Percentiles rank a stretch among this genome's conserved stretches.
Evolutionary conservation across 2,797 vertebrate species (phyloP).

Genomic region (Sylvia borin): DNA sequence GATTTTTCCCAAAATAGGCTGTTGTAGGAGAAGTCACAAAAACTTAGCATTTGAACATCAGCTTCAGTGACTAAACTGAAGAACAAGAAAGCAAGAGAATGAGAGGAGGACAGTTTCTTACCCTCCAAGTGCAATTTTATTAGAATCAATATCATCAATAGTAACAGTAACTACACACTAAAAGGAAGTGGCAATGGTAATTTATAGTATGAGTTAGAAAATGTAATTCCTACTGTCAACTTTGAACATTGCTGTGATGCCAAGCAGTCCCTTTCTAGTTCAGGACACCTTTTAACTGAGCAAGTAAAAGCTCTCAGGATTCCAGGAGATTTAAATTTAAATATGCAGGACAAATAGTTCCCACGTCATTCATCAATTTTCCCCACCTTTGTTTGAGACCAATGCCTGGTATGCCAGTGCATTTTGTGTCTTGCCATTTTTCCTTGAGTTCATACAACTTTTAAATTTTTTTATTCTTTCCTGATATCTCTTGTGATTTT

Average conservation of each 20-base stretch:
- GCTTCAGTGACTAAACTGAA: not conserved
- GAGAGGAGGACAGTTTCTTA: not conserved
- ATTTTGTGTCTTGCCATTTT: not conserved
- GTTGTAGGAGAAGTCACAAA: not conserved
- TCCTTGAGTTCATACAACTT: not conserved
- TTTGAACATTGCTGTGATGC: not conserved
- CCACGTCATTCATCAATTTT: not conserved
- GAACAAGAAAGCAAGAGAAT: not conserved
- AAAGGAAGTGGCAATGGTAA: not conserved
- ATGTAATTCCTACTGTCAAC: not conserved
- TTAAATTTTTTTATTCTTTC: not conserved
- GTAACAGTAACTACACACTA: not conserved
- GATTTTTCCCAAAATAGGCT: not conserved
- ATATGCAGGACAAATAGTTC: not conserved
- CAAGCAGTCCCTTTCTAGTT: not conserved
- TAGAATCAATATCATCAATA: not conserved
- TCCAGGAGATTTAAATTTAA: not conserved
- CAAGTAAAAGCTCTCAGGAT: not conserved
- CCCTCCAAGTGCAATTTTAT: not conserved
- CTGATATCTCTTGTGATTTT: not conserved
- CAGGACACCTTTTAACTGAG: not conserved
- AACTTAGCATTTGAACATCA: not conserved
- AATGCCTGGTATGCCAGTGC: fast-evolving
- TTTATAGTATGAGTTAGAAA: not conserved
- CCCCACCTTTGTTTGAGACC: not conserved